phyloP scores from a whole-genome alignment of 1,140 invertebrate species.

The Apocrypta bakeri region DNA sequence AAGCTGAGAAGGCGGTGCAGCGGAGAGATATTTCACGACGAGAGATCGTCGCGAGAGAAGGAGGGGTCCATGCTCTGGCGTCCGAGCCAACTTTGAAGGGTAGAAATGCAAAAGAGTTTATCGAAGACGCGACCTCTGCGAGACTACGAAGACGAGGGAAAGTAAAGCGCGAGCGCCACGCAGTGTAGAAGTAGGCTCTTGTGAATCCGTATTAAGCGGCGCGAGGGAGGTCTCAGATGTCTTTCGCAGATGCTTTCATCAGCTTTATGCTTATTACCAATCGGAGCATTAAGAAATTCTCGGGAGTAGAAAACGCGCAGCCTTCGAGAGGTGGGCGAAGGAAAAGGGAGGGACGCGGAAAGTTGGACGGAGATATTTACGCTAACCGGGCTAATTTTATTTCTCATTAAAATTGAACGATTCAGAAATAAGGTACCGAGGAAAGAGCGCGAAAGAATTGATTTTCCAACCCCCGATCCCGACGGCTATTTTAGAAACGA shows the following conservation, averaged over 20 bases:
- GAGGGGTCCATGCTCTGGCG: background rate
- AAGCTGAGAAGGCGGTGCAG: conserved; percentile 22
- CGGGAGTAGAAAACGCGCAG: background rate
- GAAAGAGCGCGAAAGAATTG: background rate
- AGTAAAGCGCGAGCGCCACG: background rate
- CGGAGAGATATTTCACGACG: conserved; percentile 36
- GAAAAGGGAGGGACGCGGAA: no score
- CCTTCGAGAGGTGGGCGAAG: background rate
- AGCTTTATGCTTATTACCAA: conserved; percentile 62
- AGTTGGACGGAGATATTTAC: conserved; percentile 43
- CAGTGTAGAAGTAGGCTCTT: background rate
- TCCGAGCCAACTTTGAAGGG: conserved; percentile 30
- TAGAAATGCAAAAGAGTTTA: conserved; percentile 40
- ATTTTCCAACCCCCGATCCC: background rate
- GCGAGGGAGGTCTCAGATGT: conserved; percentile 52
- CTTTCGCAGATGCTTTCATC: conserved; percentile 63
- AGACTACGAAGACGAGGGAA: background rate
- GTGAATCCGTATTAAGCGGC: conserved; percentile 39
- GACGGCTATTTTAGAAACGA: no score
- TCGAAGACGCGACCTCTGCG: conserved; percentile 18
- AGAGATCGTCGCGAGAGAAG: conserved; percentile 20
- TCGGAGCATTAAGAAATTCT: conserved; percentile 40
- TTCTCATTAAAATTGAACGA: conserved; percentile 31
- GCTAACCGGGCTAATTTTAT: conserved; percentile 17
- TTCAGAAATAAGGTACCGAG: background rate